Conservation (phyloP, 1,140 invertebrate genomes). For the Sinella curviseta region DNA sequence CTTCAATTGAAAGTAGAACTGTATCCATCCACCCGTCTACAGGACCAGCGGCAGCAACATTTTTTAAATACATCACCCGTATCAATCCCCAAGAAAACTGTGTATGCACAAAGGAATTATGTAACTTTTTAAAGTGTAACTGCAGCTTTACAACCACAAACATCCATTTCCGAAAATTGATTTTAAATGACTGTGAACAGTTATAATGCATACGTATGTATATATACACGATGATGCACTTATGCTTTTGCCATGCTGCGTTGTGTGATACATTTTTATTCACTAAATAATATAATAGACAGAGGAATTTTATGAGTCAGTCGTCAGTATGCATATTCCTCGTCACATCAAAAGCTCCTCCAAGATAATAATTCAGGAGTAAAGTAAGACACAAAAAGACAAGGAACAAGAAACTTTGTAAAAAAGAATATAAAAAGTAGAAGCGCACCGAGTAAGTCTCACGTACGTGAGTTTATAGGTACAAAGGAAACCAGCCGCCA, state of each 20-base stretch:
- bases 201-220: too few species aligned
- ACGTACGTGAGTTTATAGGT: neutral
- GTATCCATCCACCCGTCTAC: neutral
- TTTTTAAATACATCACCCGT: too few species aligned
- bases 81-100: too few species aligned
- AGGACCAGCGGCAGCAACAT: too few species aligned
- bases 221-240: too few species aligned
- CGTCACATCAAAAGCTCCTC: neutral
- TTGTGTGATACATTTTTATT: too few species aligned
- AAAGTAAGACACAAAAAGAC: neutral
- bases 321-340: neutral
- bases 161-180: neutral
- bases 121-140: too few species aligned
- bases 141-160: neutral
- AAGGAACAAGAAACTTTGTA: neutral
- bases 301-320: neutral
- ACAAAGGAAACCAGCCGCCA: neutral
- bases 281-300: too few species aligned
- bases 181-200: neutral
- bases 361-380: too few species aligned
- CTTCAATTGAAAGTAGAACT: constrained; percentile 1
- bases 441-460: neutral
- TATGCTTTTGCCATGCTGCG: too few species aligned
- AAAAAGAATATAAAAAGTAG: neutral
- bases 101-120: too few species aligned